Conservation (phyloP, 2,888 invertebrate species). For the Tribolium freemani region DNA sequence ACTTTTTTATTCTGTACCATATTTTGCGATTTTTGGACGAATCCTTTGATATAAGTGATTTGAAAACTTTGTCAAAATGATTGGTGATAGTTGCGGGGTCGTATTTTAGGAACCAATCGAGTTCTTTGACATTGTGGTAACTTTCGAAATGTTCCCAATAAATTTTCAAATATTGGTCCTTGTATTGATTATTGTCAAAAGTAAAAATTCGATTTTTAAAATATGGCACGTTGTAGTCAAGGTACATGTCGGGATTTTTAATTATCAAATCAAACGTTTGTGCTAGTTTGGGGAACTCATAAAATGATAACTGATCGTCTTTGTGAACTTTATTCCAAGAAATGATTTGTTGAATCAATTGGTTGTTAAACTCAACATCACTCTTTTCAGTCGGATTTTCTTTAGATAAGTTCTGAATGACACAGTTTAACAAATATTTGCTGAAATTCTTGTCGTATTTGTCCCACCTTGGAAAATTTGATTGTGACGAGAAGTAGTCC, state of each 20-base stretch:
- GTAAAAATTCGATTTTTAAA: constrained; percentile 11
- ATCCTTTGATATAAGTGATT: background rate
- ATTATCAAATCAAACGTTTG: background rate
- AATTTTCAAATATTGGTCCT: constrained; percentile 3
- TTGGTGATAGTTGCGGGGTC: background rate
- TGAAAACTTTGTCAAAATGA: background rate
- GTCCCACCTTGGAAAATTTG: background rate
- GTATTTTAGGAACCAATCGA: constrained; percentile 10
- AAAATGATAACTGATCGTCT: constrained; percentile 12
- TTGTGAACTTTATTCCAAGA: background rate
- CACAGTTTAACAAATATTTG: constrained; percentile 5
- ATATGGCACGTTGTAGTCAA: too few relatives aligned
- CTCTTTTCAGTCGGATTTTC: background rate
- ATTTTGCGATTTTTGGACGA: background rate
- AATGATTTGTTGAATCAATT: background rate
- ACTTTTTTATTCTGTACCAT: constrained; percentile 1
- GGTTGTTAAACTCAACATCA: background rate
- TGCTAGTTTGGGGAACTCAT: constrained; percentile 8
- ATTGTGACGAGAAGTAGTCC: background rate
- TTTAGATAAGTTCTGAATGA: background rate
- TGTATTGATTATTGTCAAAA: background rate
- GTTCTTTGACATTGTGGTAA: background rate
- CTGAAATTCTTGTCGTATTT: background rate
- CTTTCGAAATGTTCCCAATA: background rate
- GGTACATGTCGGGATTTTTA: too few relatives aligned